Base-by-base conservation (phyloP, 64 coral and sea anemone genomes). In the Trachythela sp. region DNA sequence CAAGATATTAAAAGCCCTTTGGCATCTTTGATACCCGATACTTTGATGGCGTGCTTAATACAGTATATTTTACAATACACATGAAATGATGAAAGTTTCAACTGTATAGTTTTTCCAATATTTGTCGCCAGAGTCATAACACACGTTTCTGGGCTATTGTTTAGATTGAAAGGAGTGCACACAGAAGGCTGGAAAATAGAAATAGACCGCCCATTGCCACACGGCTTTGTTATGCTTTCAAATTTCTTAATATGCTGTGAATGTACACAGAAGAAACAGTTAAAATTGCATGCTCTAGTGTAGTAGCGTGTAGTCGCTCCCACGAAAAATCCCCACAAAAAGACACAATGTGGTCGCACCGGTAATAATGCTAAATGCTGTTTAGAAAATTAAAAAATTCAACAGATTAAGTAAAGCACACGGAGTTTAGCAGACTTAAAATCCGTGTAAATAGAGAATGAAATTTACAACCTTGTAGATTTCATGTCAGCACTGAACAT, bases 341-440 rank as follows among this genome's bases (percentile, higher is more conserved):
- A 64, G 26, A n/a, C 56, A 27, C 20, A 64, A 64, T n/a, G 26
- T 64, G 20, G 20, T n/a, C 56, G 20, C 3, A 64, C 4, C 20
- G 20, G 4, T 64, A 64, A 27, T 64, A 64, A 64, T 64, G 13
- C 22, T 52, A 52, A 52, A 52, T 8, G 56, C 17, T 64, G 56
- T 64, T 64, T 64, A 64, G 56, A 64, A 64, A 64, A 64, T 64
- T 9, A 64, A 64, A 64, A 64, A 64, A 64, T 64, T 64, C 56
- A 64, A 27, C 56, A 64, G 56, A 64, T 64, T 64, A 64, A 45
- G 42, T 45, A 45, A 45, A 45, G 42, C 42, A 64, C 56, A 64
- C 20, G 20, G 56, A 9, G 56, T 64, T 64, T 64, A 64, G 56
- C 56, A n/a, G 56, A 64, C 20, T n/a, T 45, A 45, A 45, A 45